phyloP scores from a whole-genome alignment of 2,113 vertebrate genomes.

The Proteles cristata region DNA sequence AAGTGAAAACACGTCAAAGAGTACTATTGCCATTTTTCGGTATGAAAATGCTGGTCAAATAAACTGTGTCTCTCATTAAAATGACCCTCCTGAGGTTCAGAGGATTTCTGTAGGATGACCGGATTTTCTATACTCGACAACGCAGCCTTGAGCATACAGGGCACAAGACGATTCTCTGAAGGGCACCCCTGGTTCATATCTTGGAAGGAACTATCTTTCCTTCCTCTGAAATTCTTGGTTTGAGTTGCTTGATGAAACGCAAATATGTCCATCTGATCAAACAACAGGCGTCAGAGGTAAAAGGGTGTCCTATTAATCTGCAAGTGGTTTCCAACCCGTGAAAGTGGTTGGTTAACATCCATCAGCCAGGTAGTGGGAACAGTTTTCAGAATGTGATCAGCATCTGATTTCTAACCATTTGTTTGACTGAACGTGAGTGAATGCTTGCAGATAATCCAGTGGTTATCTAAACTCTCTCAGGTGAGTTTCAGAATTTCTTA shows the following conservation, averaged over 20 bases:
- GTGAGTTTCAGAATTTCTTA: background rate
- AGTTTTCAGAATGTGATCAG: background rate
- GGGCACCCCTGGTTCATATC: background rate
- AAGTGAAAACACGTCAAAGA: constrained; percentile 38
- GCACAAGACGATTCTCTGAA: background rate
- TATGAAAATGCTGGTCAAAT: constrained; percentile 36
- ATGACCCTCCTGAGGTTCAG: background rate
- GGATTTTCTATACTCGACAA: background rate
- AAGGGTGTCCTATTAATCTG: background rate
- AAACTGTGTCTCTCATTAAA: constrained; percentile 51
- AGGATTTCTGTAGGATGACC: background rate
- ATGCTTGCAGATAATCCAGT: background rate
- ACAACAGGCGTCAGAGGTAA: background rate
- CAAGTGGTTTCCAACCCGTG: background rate
- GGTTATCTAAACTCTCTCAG: background rate
- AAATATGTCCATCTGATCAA: constrained; percentile 9
- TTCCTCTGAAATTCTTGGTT: constrained; percentile 20
- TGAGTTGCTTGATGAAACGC: constrained; percentile 29
- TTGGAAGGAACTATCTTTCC: background rate
- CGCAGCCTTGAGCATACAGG: background rate
- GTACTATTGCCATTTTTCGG: constrained; percentile 21
- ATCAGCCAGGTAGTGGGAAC: background rate
- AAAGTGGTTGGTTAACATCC: background rate
- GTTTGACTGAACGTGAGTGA: constrained; percentile 9
- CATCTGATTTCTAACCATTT: constrained; percentile 35